Conservation (phyloP, 1,140 invertebrate species). For the Melitaea cinxia region DNA sequence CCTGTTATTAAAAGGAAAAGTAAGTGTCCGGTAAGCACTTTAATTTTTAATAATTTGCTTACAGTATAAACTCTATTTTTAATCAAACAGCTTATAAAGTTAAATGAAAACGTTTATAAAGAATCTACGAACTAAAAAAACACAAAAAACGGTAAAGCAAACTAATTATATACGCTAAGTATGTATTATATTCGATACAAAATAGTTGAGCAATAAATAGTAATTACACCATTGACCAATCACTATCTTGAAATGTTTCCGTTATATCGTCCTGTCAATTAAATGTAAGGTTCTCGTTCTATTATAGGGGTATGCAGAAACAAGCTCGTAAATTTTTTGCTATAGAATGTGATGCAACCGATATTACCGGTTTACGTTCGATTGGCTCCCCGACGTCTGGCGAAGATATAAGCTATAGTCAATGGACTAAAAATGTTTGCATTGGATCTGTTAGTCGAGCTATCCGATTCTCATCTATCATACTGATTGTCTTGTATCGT, state of each 20-base stretch:
- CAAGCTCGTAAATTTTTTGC: slow-evolving; percentile 49
- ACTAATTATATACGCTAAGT: too few relatives aligned
- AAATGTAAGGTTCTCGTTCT: slow-evolving; percentile 24
- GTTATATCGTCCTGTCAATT: slow-evolving; percentile 31
- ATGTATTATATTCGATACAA: not conserved
- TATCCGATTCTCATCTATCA: slow-evolving; percentile 19
- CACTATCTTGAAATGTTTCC: slow-evolving; percentile 18
- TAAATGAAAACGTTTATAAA: too few relatives aligned
- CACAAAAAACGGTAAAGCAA: too few relatives aligned
- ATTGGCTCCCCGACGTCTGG: slow-evolving; percentile 71
- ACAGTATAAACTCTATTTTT: too few relatives aligned
- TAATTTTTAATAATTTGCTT: too few relatives aligned
- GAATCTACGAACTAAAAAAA: too few relatives aligned
- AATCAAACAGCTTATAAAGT: too few relatives aligned
- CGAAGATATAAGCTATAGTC: slow-evolving; percentile 51
- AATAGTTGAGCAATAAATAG: slow-evolving; percentile 6
- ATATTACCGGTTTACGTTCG: slow-evolving; percentile 63
- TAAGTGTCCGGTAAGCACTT: too few relatives aligned
- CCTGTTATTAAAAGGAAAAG: too few relatives aligned
- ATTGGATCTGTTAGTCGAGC: slow-evolving; percentile 56
- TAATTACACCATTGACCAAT: slow-evolving; percentile 1
- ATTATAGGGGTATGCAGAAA: slow-evolving; percentile 40
- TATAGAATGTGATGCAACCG: slow-evolving; percentile 59
- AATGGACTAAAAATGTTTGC: slow-evolving; percentile 60
- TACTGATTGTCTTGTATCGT: not conserved